Percentiles rank a stretch among this genome's conserved stretches.
Evolutionary conservation across 2,797 vertebrate species (phyloP).

Genomic region (Danio albolineatus): DNA sequence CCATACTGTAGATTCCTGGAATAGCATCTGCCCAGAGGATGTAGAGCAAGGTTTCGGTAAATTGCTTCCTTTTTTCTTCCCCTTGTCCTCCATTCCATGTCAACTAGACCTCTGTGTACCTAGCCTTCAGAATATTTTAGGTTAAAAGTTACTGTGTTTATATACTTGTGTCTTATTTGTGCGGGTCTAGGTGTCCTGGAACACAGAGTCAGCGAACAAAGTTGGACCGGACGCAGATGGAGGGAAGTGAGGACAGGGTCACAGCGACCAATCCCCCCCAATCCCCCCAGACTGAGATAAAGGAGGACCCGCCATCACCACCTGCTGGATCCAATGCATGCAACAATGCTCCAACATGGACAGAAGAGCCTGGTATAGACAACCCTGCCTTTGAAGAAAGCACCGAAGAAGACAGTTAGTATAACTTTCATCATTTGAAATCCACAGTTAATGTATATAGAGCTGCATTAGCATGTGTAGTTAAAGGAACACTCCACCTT

Average conservation of each 20-base stretch:
- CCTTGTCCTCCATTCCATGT: background rate
- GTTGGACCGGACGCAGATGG: slow-evolving; percentile 81
- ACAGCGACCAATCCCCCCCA: slow-evolving; percentile 76
- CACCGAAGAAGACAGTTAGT: slow-evolving; percentile 88
- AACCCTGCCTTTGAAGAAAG: slow-evolving; percentile 95
- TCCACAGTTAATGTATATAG: background rate
- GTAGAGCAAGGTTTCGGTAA: background rate
- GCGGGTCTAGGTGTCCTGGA: slow-evolving; percentile 88
- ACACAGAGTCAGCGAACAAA: slow-evolving; percentile 86
- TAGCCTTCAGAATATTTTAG: background rate
- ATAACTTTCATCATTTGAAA: background rate
- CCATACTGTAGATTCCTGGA: background rate
- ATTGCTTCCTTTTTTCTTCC: background rate
- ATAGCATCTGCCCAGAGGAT: slow-evolving; percentile 15
- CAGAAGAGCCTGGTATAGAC: slow-evolving; percentile 88
- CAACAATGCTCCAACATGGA: slow-evolving; percentile 80
- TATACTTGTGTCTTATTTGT: slow-evolving; percentile 26
- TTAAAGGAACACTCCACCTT: no score
- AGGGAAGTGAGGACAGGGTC: slow-evolving; percentile 79
- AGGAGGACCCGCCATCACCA: slow-evolving; percentile 77
- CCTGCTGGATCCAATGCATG: slow-evolving; percentile 68
- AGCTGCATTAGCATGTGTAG: background rate
- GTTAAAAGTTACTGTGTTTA: slow-evolving; percentile 20
- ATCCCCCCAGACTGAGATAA: slow-evolving; percentile 83
- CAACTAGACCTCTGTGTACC: background rate